Conservation (phyloP, 2,888 invertebrate genomes). For the Acleris holmiana region DNA sequence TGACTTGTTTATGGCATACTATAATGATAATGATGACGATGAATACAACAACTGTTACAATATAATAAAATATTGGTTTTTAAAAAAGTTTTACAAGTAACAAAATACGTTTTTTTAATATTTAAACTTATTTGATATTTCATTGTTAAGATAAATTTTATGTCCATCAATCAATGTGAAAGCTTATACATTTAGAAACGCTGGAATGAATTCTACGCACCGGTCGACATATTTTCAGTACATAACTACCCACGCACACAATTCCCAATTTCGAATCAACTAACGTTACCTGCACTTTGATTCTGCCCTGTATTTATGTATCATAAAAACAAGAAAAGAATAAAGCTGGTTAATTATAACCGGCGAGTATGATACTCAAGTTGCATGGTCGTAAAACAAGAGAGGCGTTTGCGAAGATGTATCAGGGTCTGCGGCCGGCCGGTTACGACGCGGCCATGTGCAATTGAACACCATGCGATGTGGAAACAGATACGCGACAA, state of each 20-base stretch:
- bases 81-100: no score
- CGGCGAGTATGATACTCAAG: constrained; percentile 3
- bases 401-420: constrained; percentile 15
- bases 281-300: background rate
- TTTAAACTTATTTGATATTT: no score
- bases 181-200: background rate
- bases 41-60: no score
- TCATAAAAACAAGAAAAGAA: constrained; percentile 1
- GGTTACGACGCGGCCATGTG: constrained; percentile 51
- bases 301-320: background rate
- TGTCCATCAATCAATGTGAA: background rate
- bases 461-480: constrained; percentile 76
- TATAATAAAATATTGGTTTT: no score
- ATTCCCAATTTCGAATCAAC: background rate
- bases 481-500: constrained; percentile 74
- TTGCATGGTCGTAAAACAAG: constrained; percentile 22
- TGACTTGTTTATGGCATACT: no score
- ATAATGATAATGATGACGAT: no score
- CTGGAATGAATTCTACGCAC: background rate
- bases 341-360: background rate
- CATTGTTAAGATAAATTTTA: constrained; percentile 6
- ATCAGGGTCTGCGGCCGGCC: constrained; percentile 31
- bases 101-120: no score
- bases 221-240: background rate
- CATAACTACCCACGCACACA: background rate